Evolutionary conservation across 2,113 vertebrate genomes (phyloP).

Genomic region (Rhagologus leucostigma): DNA sequence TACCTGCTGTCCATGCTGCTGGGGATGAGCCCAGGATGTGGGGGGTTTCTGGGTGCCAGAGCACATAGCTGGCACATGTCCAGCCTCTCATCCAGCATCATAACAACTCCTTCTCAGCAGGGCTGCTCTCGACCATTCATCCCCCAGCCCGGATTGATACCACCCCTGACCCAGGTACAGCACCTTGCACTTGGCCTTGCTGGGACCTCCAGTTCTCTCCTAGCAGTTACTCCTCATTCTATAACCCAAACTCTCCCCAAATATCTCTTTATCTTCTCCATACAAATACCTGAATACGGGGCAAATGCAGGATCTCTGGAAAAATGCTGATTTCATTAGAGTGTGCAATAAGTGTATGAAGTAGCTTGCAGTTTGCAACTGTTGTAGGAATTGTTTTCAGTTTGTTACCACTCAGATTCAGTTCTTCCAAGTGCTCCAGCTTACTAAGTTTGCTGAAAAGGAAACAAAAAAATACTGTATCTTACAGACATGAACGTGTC

Average conservation of each 20-base stretch:
- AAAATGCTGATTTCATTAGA: conserved; percentile 93
- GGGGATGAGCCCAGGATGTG: background rate
- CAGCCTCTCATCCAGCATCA: background rate
- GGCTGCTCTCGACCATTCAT: background rate
- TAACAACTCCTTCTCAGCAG: background rate
- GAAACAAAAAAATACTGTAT: background rate
- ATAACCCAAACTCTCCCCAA: background rate
- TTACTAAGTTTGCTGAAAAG: conserved; percentile 90
- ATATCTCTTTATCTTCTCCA: background rate
- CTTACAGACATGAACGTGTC: background rate
- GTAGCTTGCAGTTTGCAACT: conserved; percentile 89
- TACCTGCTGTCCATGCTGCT: background rate
- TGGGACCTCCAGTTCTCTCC: background rate
- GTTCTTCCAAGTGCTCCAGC: conserved; percentile 90
- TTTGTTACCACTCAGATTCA: conserved; percentile 94
- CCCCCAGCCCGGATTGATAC: background rate
- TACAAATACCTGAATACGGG: conserved; percentile 87
- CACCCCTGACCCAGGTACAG: background rate
- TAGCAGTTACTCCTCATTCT: background rate
- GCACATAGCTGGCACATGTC: fast-evolving
- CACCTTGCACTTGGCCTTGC: background rate
- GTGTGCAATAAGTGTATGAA: conserved; percentile 91
- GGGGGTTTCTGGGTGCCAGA: background rate
- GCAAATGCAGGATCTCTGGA: conserved; percentile 92
- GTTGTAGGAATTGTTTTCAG: conserved; percentile 94